A percentile compares a stretch with the other conserved stretches of the same genome.
These are phyloP conservation scores for Neogale vison DNA, from an alignment of 2,113 vertebrate species.

Conservation along the genomic window DNA sequence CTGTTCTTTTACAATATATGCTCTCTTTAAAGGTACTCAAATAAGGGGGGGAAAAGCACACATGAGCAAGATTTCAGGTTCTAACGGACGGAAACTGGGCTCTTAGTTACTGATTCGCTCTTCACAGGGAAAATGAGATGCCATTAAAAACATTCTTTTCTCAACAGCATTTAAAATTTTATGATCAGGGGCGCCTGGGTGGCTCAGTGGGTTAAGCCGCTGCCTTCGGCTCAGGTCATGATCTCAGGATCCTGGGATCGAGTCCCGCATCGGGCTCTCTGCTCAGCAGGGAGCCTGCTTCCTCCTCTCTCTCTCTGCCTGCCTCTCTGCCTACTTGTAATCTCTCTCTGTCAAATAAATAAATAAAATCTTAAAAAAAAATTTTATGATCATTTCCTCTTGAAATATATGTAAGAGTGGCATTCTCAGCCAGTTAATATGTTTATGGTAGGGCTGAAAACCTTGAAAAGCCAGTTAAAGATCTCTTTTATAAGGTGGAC, in stretches of 20 bases:
- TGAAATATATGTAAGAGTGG: conserved; percentile 22
- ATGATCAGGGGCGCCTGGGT: too few relatives aligned
- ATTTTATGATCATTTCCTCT: conserved; percentile 34
- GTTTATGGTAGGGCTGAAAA: conserved; percentile 23
- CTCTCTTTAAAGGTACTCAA: conserved; percentile 26
- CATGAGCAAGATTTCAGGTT: background rate
- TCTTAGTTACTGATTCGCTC: background rate
- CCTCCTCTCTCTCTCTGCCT: too few relatives aligned
- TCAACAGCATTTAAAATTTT: conserved; percentile 53
- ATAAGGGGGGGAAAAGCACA: background rate
- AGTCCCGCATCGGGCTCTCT: too few relatives aligned
- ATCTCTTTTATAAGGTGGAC: conserved; percentile 29
- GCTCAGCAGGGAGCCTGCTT: too few relatives aligned
- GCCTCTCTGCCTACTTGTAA: too few relatives aligned
- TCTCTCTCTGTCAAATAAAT: too few relatives aligned
- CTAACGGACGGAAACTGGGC: background rate
- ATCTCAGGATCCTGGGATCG: too few relatives aligned
- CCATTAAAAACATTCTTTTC: conserved; percentile 30
- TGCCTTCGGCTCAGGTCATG: too few relatives aligned
- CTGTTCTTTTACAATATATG: conserved; percentile 33
- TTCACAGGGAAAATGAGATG: conserved; percentile 47
- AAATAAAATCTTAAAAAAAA: too few relatives aligned
- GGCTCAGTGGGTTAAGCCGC: too few relatives aligned
- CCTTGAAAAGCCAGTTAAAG: background rate
- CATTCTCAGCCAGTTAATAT: conserved; percentile 32